Evolutionary conservation across 1,140 invertebrate genomes (phyloP).

Genomic region (Galendromus occidentalis): DNA sequence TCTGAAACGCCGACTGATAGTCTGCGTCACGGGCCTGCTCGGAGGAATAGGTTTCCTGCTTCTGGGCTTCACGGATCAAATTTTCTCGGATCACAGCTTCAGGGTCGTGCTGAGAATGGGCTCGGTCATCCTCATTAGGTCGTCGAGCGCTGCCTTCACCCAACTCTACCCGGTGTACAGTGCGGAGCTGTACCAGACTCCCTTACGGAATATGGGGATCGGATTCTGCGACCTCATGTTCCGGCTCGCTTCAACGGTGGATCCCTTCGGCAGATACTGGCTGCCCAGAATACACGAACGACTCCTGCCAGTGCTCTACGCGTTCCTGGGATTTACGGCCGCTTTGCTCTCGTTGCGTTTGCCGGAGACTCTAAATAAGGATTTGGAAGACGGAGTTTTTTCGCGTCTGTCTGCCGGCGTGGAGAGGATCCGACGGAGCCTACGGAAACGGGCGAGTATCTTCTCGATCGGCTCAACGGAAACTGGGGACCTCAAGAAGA

Average conservation of each 20-base stretch:
- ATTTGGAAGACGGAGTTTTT: neutral
- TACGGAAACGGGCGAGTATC: no score
- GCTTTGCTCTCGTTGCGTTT: neutral
- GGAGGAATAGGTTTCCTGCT: neutral
- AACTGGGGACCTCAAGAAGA: no score
- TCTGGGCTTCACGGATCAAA: neutral
- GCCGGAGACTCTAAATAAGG: neutral
- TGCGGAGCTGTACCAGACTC: conserved; percentile 67
- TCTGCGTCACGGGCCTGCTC: neutral
- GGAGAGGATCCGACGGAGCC: no score
- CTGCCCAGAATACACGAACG: neutral
- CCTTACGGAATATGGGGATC: conserved; percentile 56
- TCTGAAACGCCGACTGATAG: neutral
- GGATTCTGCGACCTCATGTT: conserved; percentile 30
- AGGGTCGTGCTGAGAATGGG: neutral
- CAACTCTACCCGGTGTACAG: conserved; percentile 43
- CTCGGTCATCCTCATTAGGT: neutral
- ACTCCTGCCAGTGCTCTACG: neutral
- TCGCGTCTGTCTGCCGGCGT: neutral
- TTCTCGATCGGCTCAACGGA: no score
- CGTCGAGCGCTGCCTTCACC: neutral
- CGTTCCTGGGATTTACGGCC: neutral
- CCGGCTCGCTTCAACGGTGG: neutral
- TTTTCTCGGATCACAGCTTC: neutral
- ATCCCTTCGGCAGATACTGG: neutral